Evolutionary conservation across 2,888 invertebrate species (phyloP), one percentile per base, ranked within the genome.

Genomic region (Lingula anatina): DNA sequence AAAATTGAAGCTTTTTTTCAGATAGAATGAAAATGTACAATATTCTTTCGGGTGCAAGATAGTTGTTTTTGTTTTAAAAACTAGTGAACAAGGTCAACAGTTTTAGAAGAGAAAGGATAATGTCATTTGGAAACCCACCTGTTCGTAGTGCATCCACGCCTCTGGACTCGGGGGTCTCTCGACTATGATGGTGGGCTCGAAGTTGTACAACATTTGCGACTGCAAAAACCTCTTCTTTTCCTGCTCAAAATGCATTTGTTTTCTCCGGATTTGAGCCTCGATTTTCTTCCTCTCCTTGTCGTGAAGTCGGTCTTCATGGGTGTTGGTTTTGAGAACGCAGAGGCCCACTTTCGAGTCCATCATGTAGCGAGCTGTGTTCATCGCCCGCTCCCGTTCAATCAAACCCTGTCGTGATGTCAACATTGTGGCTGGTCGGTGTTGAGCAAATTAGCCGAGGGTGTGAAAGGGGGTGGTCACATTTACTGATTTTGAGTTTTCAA

Each of bases 141-240:
- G n/a, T n/a, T n/a, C n/a, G n/a, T n/a, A n/a, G 26, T 60, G 49
- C 35, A 51, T 57, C 1, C 51, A 41, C 15, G 55, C 52, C 38
- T 61, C 55, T 24, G 63, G 62, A n/a, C 65, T 63, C 18, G 67
- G 55, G 1, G 66, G 62, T 23, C 69, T 53, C 50, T 68, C 66
- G 5, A 70, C 67, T 25, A 70, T 56, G 20, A 70, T 64, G 18
- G 68, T 57, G 1, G 70, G 70, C 27, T 70, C 68, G 42, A 63
- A 60, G 53, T 63, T 65, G 18, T 66, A 48, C 15, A 63, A 60
- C 21, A 57, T 53, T 38, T 59, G 63, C 5, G 50, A 57, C 42
- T 56, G 55, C 7, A 66, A 56, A 51, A 69, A 69, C 42, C 54
- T 54, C 48, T 65, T 60, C 44, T 58, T 60, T 24, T 60, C 53